A percentile compares a stretch with the other conserved stretches of the same genome.
Evolutionary conservation across 1,140 invertebrate species (phyloP).

Genomic region (Piezodorus guildinii): DNA sequence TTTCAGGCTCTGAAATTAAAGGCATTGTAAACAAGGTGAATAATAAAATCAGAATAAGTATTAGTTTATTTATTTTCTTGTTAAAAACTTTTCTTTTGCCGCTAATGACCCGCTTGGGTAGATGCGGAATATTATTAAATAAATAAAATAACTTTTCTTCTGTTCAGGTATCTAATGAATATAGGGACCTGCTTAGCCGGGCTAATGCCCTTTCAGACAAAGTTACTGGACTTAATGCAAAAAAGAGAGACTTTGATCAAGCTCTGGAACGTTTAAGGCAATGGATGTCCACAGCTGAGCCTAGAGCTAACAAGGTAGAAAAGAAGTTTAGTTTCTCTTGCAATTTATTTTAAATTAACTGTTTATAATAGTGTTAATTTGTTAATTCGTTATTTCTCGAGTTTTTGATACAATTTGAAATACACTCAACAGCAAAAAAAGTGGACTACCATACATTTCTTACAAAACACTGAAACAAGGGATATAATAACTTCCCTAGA

Average conservation of each 20-base stretch:
- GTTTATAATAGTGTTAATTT: too few species aligned
- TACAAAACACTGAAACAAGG: too few species aligned
- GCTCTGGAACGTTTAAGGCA: slow-evolving; percentile 66
- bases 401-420: too few species aligned
- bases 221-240: slow-evolving; percentile 60
- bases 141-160: too few species aligned
- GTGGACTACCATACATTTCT: too few species aligned
- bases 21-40: slow-evolving; percentile 2
- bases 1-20: slow-evolving; percentile 17
- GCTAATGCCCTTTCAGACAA: slow-evolving; percentile 72
- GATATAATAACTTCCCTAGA: too few species aligned
- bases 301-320: slow-evolving; percentile 36
- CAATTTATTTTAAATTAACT: too few species aligned
- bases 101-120: too few species aligned
- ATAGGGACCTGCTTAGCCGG: slow-evolving; percentile 58
- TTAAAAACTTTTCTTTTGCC: background rate
- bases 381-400: too few species aligned
- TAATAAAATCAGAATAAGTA: background rate
- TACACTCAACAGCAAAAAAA: too few species aligned
- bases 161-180: slow-evolving; percentile 38
- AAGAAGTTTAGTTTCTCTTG: too few species aligned
- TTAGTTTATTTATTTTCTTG: background rate
- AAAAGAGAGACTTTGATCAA: slow-evolving; percentile 70
- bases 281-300: slow-evolving; percentile 64
- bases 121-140: too few species aligned